phyloP scores from a whole-genome alignment of 2,113 vertebrate species.

The Bambusicola thoracicus region DNA sequence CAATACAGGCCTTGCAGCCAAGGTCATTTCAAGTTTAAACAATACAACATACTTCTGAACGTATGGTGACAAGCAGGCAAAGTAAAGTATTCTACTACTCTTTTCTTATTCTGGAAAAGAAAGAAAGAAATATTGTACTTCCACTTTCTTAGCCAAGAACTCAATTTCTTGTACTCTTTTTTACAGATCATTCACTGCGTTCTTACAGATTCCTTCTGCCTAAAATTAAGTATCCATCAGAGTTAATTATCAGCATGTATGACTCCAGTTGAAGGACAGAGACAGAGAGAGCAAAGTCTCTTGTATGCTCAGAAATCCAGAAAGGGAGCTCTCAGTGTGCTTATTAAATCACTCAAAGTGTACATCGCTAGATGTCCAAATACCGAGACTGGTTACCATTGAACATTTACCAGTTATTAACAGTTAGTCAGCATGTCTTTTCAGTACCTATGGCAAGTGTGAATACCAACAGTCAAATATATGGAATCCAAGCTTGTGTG shows the following conservation, averaged over 20 bases:
- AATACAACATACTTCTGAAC: background rate
- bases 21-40: background rate
- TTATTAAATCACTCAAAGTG: background rate
- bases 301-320: background rate
- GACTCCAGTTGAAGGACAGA: background rate
- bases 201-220: background rate
- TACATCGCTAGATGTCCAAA: background rate
- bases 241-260: background rate
- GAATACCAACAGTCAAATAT: background rate
- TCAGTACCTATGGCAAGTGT: background rate
- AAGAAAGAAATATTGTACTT: background rate
- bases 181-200: background rate
- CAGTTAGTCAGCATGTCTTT: background rate
- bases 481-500: background rate
- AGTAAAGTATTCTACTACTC: background rate
- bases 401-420: background rate
- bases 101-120: background rate
- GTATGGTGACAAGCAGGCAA: background rate
- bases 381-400: background rate
- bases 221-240: background rate
- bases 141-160: background rate
- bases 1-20: background rate
- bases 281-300: background rate
- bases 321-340: background rate
- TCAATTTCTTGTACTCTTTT: background rate